Base-by-base conservation (phyloP, 1,140 invertebrate species). In the Sesamia nonagrioides region DNA sequence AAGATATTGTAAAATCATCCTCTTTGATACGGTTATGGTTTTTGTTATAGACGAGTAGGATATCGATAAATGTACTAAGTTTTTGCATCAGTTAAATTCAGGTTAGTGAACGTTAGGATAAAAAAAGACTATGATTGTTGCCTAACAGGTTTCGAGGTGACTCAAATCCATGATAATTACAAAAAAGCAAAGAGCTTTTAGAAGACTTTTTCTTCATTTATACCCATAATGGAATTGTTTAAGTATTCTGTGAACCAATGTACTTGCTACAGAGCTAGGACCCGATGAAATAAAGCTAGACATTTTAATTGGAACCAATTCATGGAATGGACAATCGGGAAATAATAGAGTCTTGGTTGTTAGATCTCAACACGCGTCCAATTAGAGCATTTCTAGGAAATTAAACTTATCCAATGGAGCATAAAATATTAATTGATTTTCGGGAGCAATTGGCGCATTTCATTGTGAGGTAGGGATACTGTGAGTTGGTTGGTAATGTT, bases 1-100 rank as follows among this genome's bases (percentile, higher is more conserved):
- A 17, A 75, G 9, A 75, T 60, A 13, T 18, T 21, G 72, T 74
- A 21, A 13, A 45, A 74, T 74, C 72, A 74, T 74, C 21, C 37
- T 60, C 15, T n/a, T 37, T 74, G 72, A 18, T 60, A 73, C 69
- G 18, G 54, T 33, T 60, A 60, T 17, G 33, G 21, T 75, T 61
- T 75, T 60, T 75, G 54, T 15, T 3, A 6, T 37, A 56, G 50
- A 33, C 37, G 35, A 42, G 17, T 56, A 42, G 54, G 54, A 73
- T 73, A 73, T 45, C 52, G 71, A 60, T 40, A 45, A 58, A 42
- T 60, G n/a, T 1, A 45, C 40, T 73, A 42, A 18, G 71, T 73
- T 73, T 73, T 73, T 73, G 33, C 35, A 5, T 58, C 1, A n/a
- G 50, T 72, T 72, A n/a, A 54, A 17, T 35, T 50, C 33, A 21